A percentile compares a stretch with the other conserved stretches of the same genome.
phyloP scores from a whole-genome alignment of 2,888 invertebrate species.

The Amphipyra tragopoginis region DNA sequence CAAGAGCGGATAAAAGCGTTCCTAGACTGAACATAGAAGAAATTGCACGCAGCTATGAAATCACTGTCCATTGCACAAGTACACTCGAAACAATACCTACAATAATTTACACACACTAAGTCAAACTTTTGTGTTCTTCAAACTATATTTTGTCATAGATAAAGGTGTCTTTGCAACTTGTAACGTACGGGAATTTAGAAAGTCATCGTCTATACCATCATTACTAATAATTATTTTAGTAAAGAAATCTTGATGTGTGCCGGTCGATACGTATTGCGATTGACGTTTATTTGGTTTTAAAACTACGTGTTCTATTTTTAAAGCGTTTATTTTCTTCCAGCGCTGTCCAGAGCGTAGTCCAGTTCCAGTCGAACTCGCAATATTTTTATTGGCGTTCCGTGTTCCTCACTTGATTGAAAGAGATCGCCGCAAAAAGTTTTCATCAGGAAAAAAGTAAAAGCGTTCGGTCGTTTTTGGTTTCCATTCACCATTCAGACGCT shows the following conservation, averaged over 20 bases:
- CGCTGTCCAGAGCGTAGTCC: constrained; percentile 34
- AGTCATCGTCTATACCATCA: constrained; percentile 14
- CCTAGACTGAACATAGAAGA: constrained; percentile 70
- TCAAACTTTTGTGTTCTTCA: neutral
- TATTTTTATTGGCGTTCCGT: constrained; percentile 50
- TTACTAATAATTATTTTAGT: constrained; percentile 17
- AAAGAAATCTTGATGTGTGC: constrained; percentile 24
- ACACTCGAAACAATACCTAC: constrained; percentile 27
- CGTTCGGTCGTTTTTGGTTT: constrained; percentile 17
- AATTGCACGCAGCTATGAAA: constrained; percentile 62
- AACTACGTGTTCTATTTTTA: constrained; percentile 61
- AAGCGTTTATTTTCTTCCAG: constrained; percentile 57
- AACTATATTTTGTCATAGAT: neutral
- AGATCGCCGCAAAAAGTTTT: constrained; percentile 40
- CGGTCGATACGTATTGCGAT: constrained; percentile 34
- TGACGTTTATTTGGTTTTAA: constrained; percentile 50
- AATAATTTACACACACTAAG: constrained; percentile 16
- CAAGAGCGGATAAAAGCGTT: constrained; percentile 79
- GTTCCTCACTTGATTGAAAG: constrained; percentile 44
- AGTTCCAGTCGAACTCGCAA: constrained; percentile 33
- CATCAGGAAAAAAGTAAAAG: constrained; percentile 19
- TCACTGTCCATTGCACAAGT: constrained; percentile 65
- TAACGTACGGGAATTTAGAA: constrained; percentile 29
- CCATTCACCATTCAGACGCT: constrained; percentile 10
- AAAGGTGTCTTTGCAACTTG: neutral